Base-by-base conservation (phyloP, 2,888 invertebrate species). In the Campopleginae sp. region DNA sequence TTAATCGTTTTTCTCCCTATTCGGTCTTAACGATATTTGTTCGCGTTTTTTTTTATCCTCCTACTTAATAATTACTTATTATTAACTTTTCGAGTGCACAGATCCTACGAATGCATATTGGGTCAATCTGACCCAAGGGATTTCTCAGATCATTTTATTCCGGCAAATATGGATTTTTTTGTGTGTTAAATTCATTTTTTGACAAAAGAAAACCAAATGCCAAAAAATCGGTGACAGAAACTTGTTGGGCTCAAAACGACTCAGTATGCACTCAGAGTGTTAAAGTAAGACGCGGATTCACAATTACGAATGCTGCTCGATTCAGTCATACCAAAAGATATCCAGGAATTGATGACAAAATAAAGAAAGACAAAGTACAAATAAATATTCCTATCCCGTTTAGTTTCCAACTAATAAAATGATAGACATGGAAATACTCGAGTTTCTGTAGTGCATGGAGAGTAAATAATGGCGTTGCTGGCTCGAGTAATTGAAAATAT, bases 401-500 rank as follows among this genome's bases (percentile, higher is more conserved):
- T 51, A 19, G 65, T 8, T 71, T 71, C 31, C 78, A 51, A 68
- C 75, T 70, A 58, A 27, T 27, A 14, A 58, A 58, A 58, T 48
- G 17, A 48, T 19, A 42, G 33, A 14, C 44, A 42, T 46, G 68
- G 65, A 63, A 80, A 72, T 54, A 19, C 70, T 44, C 63, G 46
- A 48, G 54, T 54, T 77, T 51, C 48, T 66, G 76, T 58, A 72
- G 27, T 65, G 71, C 66, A 61, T 63, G 77, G 38, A 63, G 31
- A 76, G 66, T 63, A 71, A 61, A 63, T 46, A 76, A 19, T 54
- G 79, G 33, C 33, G 71, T 71, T 71, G 58, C 77, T 31, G 31
- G 71, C 48, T 68, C 44, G 70, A 63, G 77, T 84, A 80, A 84
- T 84, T 84, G 84, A 84, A 84, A 84, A 77, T 84, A 77, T 80